Evolutionary conservation across 2,113 vertebrate species (phyloP).

Genomic region (Platysternon megacephalum): DNA sequence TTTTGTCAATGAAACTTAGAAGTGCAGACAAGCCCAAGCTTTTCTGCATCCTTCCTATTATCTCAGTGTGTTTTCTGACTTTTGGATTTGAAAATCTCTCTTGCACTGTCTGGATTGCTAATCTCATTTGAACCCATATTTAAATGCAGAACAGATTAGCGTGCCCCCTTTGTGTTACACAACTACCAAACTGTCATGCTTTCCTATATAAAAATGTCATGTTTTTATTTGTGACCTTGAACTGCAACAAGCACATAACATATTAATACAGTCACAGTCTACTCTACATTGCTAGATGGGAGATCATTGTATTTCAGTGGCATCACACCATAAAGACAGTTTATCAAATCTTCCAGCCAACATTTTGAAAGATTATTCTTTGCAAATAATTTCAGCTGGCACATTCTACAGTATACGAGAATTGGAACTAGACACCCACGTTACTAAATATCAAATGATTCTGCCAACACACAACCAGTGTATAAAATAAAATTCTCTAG

Average conservation of each 20-base stretch:
- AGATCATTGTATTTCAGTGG: not conserved
- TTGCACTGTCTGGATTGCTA: slow-evolving; percentile 55
- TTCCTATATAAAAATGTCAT: slow-evolving; percentile 36
- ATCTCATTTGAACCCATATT: slow-evolving; percentile 60
- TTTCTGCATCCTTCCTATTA: slow-evolving; percentile 59
- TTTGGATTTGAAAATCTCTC: slow-evolving; percentile 56
- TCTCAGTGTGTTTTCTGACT: slow-evolving; percentile 50
- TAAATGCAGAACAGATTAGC: slow-evolving; percentile 63
- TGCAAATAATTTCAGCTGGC: not conserved
- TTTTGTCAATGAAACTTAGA: no score
- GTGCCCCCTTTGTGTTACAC: slow-evolving; percentile 36
- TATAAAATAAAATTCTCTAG: not conserved
- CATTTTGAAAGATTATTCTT: not conserved
- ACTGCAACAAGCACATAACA: not conserved
- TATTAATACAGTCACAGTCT: not conserved
- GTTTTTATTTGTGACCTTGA: not conserved
- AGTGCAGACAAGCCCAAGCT: not conserved
- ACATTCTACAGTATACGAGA: not conserved
- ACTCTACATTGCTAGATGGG: not conserved
- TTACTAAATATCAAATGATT: not conserved
- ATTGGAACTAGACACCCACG: not conserved
- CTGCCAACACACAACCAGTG: not conserved
- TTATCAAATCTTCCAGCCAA: not conserved
- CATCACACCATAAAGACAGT: not conserved
- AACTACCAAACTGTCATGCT: not conserved